Evolutionary conservation across 2,797 vertebrate genomes (phyloP).

Genomic region (Xiphophorus birchmanni): DNA sequence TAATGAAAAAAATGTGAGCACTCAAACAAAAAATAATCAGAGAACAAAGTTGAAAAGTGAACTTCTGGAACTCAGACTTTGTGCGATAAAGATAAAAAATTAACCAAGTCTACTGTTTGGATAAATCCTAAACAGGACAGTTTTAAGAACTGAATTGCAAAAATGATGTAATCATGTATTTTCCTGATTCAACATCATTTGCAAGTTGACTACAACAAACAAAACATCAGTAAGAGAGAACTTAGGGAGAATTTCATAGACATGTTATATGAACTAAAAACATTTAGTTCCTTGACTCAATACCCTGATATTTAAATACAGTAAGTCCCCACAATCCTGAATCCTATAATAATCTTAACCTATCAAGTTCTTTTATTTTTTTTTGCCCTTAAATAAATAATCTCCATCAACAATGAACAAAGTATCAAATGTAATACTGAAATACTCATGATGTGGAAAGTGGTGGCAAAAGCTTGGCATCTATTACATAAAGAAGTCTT

Average conservation of each 20-base stretch:
- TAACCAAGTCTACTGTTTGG: conserved; percentile 21
- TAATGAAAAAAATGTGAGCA: conserved; percentile 38
- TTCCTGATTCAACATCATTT: conserved; percentile 7
- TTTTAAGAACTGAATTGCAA: conserved; percentile 38
- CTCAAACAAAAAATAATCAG: conserved; percentile 31
- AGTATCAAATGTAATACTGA: not conserved
- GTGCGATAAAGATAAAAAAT: conserved; percentile 23
- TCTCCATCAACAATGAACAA: not conserved
- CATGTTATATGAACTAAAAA: not conserved
- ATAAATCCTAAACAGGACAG: conserved; percentile 27
- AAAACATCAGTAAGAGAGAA: conserved; percentile 20
- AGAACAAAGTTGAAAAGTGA: conserved; percentile 19
- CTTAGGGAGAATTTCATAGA: not conserved
- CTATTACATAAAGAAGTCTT: not conserved
- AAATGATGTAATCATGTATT: conserved; percentile 55
- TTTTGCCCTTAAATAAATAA: not conserved
- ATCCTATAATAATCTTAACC: not conserved
- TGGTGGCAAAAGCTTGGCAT: not conserved
- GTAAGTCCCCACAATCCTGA: not conserved
- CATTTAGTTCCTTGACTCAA: not conserved
- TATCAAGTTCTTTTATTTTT: not conserved
- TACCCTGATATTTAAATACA: not conserved
- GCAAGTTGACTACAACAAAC: conserved; percentile 46
- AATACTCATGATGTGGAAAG: not conserved
- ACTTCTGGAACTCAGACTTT: conserved; percentile 30